Conservation (phyloP, 37 sponge, comb jelly and placozoan species). For the Theonella swinhoei region DNA sequence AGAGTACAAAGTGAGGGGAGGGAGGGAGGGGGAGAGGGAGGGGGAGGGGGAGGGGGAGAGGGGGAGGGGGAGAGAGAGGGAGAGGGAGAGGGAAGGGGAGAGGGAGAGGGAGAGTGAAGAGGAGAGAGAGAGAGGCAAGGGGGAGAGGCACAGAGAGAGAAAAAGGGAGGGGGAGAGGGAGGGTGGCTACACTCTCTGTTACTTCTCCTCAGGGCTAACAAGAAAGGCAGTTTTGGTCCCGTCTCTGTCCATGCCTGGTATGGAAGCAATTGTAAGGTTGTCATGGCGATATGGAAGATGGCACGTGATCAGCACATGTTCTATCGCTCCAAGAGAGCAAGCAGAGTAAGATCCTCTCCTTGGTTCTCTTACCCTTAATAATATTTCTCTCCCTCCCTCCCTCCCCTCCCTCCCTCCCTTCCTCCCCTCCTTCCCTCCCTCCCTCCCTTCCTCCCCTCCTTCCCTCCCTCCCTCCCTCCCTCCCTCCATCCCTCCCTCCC, state of each 20-base stretch:
- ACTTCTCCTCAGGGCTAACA: slow-evolving; percentile 7
- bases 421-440: background rate
- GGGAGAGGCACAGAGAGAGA: too few species aligned
- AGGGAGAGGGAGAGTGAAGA: too few species aligned
- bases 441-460: background rate
- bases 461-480: background rate
- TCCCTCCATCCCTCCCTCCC: too few species aligned
- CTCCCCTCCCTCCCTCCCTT: background rate
- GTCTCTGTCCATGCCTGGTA: slow-evolving; percentile 55
- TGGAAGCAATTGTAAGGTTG: slow-evolving; percentile 44
- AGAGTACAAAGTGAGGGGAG: slow-evolving; percentile 29
- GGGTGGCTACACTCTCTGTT: background rate
- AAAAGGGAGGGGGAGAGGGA: background rate
- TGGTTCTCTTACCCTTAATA: background rate
- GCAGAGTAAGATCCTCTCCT: slow-evolving; percentile 2
- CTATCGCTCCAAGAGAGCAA: slow-evolving; percentile 51
- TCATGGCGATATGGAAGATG: slow-evolving; percentile 77
- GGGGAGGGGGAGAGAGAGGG: background rate
- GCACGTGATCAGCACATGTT: slow-evolving; percentile 82
- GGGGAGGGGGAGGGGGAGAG: background rate
- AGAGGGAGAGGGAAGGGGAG: background rate
- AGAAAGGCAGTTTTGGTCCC: slow-evolving; percentile 25
- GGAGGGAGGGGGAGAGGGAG: background rate
- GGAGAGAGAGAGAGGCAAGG: too few species aligned
- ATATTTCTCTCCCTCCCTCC: background rate